Conservation (phyloP, 2,888 invertebrate species). For the Allophyes oxyacanthae region DNA sequence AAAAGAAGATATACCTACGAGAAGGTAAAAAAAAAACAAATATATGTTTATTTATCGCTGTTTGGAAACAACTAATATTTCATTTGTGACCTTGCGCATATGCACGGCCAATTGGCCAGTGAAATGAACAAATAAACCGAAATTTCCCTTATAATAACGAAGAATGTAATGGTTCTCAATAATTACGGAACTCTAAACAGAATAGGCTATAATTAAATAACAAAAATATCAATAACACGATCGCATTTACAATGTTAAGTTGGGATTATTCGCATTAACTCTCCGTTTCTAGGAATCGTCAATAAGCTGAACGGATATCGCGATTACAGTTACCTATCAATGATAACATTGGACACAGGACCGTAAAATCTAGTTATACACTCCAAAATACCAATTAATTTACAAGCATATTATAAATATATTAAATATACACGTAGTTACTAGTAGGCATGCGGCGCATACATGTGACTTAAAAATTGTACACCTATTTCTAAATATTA, state of each 20-base stretch:
- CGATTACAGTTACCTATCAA: slow-evolving; percentile 56
- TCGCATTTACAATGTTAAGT: slow-evolving; percentile 48
- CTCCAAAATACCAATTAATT: slow-evolving; percentile 32
- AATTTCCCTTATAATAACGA: neutral
- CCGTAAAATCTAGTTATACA: slow-evolving; percentile 41
- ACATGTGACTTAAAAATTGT: slow-evolving; percentile 12
- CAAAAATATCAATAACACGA: slow-evolving; percentile 44
- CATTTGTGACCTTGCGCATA: too few species aligned
- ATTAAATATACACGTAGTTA: slow-evolving; percentile 16
- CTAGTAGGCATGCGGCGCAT: slow-evolving; percentile 17
- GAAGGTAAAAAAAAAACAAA: too few species aligned
- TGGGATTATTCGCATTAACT: slow-evolving; percentile 57
- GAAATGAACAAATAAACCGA: neutral
- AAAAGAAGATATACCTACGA: too few species aligned
- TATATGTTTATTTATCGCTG: too few species aligned
- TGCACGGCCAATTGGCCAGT: too few species aligned
- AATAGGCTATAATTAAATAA: slow-evolving; percentile 35
- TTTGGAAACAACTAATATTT: too few species aligned
- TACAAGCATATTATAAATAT: slow-evolving; percentile 43
- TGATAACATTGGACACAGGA: slow-evolving; percentile 48
- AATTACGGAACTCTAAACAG: slow-evolving; percentile 52
- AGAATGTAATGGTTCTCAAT: neutral
- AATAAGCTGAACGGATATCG: slow-evolving; percentile 58
- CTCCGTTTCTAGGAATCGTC: slow-evolving; percentile 51
- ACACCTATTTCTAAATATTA: slow-evolving; percentile 9